These are phyloP conservation scores for Penaeus japonicus DNA, from an alignment of 1,140 invertebrate genomes.

Conservation along the genomic window DNA sequence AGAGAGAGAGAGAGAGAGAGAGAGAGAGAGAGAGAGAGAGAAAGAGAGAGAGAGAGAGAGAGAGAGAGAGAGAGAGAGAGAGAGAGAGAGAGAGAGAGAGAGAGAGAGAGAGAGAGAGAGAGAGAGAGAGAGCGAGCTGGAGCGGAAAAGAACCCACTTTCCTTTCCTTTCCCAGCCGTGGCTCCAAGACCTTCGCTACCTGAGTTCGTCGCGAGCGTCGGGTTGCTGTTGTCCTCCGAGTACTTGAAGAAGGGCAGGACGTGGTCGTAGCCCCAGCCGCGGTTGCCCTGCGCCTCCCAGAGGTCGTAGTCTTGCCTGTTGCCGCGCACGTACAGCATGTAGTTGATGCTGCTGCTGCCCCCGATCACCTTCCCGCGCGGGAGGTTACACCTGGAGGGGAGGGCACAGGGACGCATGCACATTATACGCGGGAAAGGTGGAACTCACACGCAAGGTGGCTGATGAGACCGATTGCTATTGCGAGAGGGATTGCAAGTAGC, in stretches of 20 bases:
- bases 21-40: too few species aligned
- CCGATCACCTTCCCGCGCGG: conserved; percentile 79
- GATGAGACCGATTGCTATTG: too few species aligned
- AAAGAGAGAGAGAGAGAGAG: too few species aligned
- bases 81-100: too few species aligned
- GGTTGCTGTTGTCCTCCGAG: not conserved
- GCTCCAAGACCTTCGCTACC: not conserved
- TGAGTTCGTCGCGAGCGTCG: not conserved
- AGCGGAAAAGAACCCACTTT: too few species aligned
- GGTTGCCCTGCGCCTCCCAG: conserved; percentile 74
- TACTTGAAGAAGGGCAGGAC: conserved; percentile 61
- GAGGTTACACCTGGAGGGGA: not conserved
- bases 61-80: too few species aligned
- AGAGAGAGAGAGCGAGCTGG: too few species aligned
- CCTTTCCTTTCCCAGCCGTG: too few species aligned
- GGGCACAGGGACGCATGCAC: not conserved
- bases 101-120: too few species aligned
- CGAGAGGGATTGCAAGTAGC: too few species aligned
- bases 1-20: too few species aligned
- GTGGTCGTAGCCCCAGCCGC: conserved; percentile 78
- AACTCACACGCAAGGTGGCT: not conserved
- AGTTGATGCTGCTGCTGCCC: conserved; percentile 83
- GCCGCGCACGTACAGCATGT: conserved; percentile 84
- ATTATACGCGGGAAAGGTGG: not conserved
- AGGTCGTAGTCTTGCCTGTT: conserved; percentile 79